Evolutionary conservation across 2,888 invertebrate species (phyloP).

Genomic region (Ichneumoninae sp.): DNA sequence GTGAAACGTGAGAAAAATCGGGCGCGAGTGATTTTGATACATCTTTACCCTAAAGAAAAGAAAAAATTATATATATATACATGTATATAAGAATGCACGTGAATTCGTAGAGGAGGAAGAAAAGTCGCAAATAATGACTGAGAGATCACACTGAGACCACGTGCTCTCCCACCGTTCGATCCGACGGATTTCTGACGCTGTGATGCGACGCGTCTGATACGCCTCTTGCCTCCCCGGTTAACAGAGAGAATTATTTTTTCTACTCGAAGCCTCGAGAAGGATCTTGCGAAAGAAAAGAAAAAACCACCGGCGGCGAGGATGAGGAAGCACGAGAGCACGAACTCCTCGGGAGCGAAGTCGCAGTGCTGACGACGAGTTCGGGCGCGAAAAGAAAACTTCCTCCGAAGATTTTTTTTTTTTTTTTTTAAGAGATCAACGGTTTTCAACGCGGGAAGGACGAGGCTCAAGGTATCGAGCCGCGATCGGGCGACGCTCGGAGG

Average conservation of each 20-base stretch:
- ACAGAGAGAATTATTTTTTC: background rate
- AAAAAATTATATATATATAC: background rate
- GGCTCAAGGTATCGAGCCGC: background rate
- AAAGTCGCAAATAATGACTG: background rate
- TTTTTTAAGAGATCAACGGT: constrained; percentile 1
- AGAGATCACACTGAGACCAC: constrained; percentile 25
- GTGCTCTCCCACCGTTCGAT: constrained; percentile 21
- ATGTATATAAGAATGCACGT: constrained; percentile 20
- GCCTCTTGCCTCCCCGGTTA: background rate
- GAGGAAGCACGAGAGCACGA: constrained; percentile 78
- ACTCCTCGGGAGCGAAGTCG: constrained; percentile 71
- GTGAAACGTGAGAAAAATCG: constrained; percentile 5
- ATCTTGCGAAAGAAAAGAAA: background rate
- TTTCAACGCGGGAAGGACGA: background rate
- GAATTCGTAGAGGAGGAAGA: background rate
- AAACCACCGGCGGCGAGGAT: constrained; percentile 71
- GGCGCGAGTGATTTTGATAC: constrained; percentile 43
- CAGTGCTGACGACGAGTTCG: constrained; percentile 79
- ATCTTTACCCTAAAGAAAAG: constrained; percentile 1
- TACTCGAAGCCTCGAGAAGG: background rate
- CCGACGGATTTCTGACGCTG: constrained; percentile 48
- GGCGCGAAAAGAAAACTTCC: constrained; percentile 25
- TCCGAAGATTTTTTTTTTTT: background rate
- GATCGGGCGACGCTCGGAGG: background rate
- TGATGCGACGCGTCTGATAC: constrained; percentile 14